Percentiles rank a stretch among this genome's conserved stretches.
Conservation (phyloP, 2,113 vertebrate species). For the Anoura caudifer region DNA sequence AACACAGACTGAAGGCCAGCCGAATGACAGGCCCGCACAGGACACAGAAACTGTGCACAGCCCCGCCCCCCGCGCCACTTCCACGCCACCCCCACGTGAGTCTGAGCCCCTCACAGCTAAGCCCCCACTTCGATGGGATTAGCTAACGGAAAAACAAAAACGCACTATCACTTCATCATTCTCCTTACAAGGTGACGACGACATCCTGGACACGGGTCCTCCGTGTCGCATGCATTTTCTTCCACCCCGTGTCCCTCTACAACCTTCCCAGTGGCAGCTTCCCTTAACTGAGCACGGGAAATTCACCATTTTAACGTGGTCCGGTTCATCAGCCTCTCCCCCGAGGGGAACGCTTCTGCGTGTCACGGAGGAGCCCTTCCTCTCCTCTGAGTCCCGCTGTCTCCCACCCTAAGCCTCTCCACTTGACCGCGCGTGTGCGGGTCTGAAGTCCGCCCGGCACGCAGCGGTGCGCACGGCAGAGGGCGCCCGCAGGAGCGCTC, state of each 20-base stretch:
- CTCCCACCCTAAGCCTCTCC: neutral
- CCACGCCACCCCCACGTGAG: too few relatives aligned
- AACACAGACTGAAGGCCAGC: neutral
- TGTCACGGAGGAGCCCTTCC: too few relatives aligned
- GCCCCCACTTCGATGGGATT: neutral
- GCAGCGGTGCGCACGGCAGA: too few relatives aligned
- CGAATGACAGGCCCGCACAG: neutral
- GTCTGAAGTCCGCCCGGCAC: neutral
- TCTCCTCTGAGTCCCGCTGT: too few relatives aligned
- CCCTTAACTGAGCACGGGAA: neutral
- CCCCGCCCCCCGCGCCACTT: fast-evolving
- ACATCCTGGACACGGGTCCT: neutral
- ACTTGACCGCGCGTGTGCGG: neutral
- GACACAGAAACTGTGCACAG: neutral
- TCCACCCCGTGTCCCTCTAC: neutral
- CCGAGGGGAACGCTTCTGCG: neutral
- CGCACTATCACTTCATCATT: neutral
- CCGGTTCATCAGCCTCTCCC: neutral
- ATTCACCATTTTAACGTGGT: neutral
- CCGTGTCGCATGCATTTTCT: neutral
- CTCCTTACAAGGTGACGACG: neutral
- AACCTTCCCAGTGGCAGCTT: neutral
- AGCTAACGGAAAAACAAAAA: neutral
- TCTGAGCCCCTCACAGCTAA: neutral
- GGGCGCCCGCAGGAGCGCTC: too few relatives aligned